These are phyloP conservation scores for Anodontia alba DNA, from an alignment of 2,888 invertebrate species.

Conservation along the genomic window DNA sequence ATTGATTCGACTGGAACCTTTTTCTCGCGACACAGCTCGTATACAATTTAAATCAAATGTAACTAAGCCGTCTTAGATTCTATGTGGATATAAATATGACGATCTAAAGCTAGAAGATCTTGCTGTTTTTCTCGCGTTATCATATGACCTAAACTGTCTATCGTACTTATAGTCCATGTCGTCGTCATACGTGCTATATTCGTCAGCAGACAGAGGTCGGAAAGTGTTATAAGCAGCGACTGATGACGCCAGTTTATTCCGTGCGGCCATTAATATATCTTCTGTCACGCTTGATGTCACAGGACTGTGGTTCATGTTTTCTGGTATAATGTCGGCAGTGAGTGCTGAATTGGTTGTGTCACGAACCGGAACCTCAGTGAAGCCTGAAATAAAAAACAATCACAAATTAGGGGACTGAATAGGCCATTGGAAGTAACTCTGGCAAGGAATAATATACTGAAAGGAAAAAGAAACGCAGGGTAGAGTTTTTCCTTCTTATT, in stretches of 20 bases:
- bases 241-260: slow-evolving; percentile 69
- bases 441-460: no score
- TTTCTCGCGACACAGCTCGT: no score
- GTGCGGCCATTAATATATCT: slow-evolving; percentile 69
- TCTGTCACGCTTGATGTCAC: slow-evolving; percentile 44
- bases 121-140: slow-evolving; percentile 65
- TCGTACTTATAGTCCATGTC: slow-evolving; percentile 76
- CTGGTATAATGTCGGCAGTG: slow-evolving; percentile 18
- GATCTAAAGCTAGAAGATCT: slow-evolving; percentile 35
- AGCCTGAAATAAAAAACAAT: slow-evolving; percentile 54
- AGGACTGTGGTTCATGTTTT: slow-evolving; percentile 27
- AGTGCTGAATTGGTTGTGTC: slow-evolving; percentile 37
- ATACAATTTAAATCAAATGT: no score
- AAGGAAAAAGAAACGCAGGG: no score
- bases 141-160: slow-evolving; percentile 70
- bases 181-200: slow-evolving; percentile 71
- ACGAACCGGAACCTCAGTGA: slow-evolving; percentile 61
- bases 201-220: slow-evolving; percentile 63
- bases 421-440: no score
- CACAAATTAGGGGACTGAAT: no score
- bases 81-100: slow-evolving; percentile 56
- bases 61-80: no score
- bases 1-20: no score
- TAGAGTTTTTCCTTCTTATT: no score
- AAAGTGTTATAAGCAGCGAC: slow-evolving; percentile 63